These are phyloP conservation scores for Astyanax mexicanus DNA, from an alignment of 2,797 vertebrate genomes.

Conservation along the genomic window DNA sequence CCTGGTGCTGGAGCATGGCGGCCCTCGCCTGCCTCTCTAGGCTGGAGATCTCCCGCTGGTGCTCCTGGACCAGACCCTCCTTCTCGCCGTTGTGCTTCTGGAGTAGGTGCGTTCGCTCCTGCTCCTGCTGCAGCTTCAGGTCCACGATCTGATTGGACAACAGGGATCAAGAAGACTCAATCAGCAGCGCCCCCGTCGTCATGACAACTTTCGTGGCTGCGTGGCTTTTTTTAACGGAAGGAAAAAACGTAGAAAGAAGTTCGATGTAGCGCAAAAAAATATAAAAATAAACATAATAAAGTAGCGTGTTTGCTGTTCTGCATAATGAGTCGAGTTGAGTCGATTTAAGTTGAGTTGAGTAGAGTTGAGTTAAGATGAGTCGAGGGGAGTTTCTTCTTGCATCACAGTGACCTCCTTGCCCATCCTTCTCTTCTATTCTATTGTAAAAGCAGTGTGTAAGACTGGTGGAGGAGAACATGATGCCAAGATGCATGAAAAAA, in stretches of 20 bases:
- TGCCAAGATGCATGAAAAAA: no score
- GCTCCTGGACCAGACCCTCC: slow-evolving; percentile 94
- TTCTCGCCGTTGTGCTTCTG: slow-evolving; percentile 93
- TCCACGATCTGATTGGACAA: slow-evolving; percentile 99
- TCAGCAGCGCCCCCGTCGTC: slow-evolving; percentile 96
- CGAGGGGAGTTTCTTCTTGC: slow-evolving; percentile 86
- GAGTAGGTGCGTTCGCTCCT: slow-evolving; percentile 97
- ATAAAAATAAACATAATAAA: slow-evolving; percentile 32
- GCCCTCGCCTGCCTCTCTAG: slow-evolving; percentile 88
- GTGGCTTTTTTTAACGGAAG: slow-evolving; percentile 65
- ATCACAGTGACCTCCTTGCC: slow-evolving; percentile 80
- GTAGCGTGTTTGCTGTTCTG: slow-evolving; percentile 73
- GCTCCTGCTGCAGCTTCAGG: slow-evolving; percentile 95
- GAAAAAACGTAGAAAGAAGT: no score
- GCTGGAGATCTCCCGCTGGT: slow-evolving; percentile 88
- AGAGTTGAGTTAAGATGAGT: no score
- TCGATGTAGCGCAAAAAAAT: no score
- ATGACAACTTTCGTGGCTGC: slow-evolving; percentile 99
- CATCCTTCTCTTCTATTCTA: slow-evolving; percentile 54
- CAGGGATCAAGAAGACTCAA: slow-evolving; percentile 92
- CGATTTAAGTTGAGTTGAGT: no score
- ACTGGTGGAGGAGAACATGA: no score
- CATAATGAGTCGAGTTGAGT: slow-evolving; percentile 75
- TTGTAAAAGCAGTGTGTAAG: no score
- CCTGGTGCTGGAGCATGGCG: slow-evolving; percentile 89